Evolutionary conservation across 37 sponge, comb jelly and placozoan genomes (phyloP), one percentile per base, ranked within the genome.

Genomic region (Ianthella basta): DNA sequence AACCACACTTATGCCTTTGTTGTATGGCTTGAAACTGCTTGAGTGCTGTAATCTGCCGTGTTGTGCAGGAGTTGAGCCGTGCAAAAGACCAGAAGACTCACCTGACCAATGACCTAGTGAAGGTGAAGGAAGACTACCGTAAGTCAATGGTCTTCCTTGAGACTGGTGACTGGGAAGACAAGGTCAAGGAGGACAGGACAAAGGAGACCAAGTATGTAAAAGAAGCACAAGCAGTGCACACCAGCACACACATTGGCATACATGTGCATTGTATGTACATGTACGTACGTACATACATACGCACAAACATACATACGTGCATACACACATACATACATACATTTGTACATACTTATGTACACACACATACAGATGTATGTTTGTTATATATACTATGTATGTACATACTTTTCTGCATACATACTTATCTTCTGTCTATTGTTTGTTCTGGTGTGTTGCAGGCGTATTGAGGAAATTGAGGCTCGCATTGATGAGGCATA

Each of bases 381-480:
- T 3, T 10, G 10, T n/a, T n/a, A 10, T 61, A 61, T 29, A 12
- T 61, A 61, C 64, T 61, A 61, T 12, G 29, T 61, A 61, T 27
- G 64, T 61, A 61, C 64, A 10, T 27, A 61, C 24, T n/a, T n/a
- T n/a, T n/a, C n/a, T n/a, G n/a, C n/a, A n/a, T n/a, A n/a, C n/a
- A n/a, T n/a, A n/a, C n/a, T n/a, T n/a, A n/a, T n/a, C n/a, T n/a
- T n/a, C n/a, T n/a, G n/a, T 8, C 50, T 44, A 3, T 12, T 70
- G 4, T 21, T 75, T 44, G 16, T 19, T 21, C 50, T 41, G 53
- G n/a, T n/a, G n/a, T n/a, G n/a, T n/a, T 41, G 4, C 63, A 90
- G 89, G 84, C 83, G 85, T 50, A 53, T 90, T 18, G 84, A 87
- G 30, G 90, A 91, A 34, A 85, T 90, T 20, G 90, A 87, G 69